Percentiles rank a stretch among this genome's conserved stretches.
Evolutionary conservation across 2,797 vertebrate species (phyloP).

Genomic region (Anas bahamensis): DNA sequence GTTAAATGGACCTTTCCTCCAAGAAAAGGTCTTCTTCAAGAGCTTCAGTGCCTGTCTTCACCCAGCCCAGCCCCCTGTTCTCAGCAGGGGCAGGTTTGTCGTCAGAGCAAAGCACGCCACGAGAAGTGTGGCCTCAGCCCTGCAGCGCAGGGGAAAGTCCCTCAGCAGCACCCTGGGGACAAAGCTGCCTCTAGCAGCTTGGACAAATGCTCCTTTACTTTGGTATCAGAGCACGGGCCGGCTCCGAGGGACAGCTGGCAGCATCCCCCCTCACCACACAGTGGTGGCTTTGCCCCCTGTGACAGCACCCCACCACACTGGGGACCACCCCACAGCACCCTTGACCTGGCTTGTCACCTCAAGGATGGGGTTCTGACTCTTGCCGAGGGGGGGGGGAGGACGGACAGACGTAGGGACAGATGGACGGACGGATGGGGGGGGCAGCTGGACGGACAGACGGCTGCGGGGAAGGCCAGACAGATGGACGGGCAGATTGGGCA

Average conservation of each 20-base stretch:
- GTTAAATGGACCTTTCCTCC: background rate
- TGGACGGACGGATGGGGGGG: too few relatives aligned
- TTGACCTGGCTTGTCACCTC: background rate
- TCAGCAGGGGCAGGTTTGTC: background rate
- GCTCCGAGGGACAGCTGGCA: background rate
- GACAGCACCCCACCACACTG: background rate
- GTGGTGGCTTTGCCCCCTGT: background rate
- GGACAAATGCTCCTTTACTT: background rate
- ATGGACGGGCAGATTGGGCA: too few relatives aligned
- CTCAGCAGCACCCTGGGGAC: background rate
- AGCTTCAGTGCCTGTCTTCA: background rate
- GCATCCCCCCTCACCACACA: background rate
- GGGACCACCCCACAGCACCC: background rate
- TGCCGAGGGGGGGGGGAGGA: too few relatives aligned
- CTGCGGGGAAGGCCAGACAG: too few relatives aligned
- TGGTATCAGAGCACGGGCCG: rapidly evolving
- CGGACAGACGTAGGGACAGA: too few relatives aligned
- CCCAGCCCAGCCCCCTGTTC: background rate
- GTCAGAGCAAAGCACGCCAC: rapidly evolving
- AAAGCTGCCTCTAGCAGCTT: background rate
- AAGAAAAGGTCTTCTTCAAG: background rate
- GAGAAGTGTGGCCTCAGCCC: background rate
- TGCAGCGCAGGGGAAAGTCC: background rate
- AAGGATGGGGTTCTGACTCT: background rate
- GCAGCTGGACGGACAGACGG: too few relatives aligned